A percentile compares a stretch with the other conserved stretches of the same genome.
Conservation (phyloP, 2,888 invertebrate genomes). For the Macrosiphum euphorbiae region DNA sequence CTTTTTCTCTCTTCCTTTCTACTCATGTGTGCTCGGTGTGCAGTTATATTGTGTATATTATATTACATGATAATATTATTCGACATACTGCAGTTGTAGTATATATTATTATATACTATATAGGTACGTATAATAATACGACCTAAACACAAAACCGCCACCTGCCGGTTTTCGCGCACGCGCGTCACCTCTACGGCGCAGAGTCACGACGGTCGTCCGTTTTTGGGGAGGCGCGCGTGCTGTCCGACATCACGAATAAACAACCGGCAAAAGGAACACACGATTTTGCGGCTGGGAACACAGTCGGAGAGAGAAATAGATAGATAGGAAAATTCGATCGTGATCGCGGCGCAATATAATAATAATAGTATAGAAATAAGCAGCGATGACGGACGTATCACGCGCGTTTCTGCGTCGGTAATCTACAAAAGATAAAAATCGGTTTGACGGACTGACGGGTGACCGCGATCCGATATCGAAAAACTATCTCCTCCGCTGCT, state of each 20-base stretch:
- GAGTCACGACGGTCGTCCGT: conserved; percentile 49
- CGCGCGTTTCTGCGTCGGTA: conserved; percentile 38
- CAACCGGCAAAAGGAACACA: conserved; percentile 17
- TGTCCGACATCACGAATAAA: neutral
- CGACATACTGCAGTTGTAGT: neutral
- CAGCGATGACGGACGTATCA: conserved; percentile 43
- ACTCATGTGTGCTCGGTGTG: neutral
- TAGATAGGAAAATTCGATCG: conserved; percentile 12
- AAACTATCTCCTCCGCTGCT: neutral
- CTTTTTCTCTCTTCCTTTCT: neutral
- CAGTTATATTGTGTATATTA: neutral
- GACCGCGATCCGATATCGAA: conserved; percentile 21
- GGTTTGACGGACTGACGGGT: conserved; percentile 53
- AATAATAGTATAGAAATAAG: conserved; percentile 1
- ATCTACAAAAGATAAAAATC: conserved; percentile 44
- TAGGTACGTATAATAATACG: neutral
- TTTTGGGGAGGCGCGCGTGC: conserved; percentile 44
- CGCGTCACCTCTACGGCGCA: neutral
- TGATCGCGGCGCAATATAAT: conserved; percentile 27
- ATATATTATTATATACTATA: neutral
- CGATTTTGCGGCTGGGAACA: neutral
- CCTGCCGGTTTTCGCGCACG: conserved; percentile 12
- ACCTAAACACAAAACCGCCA: neutral
- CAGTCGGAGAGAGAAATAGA: neutral
- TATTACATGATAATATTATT: neutral